Percentiles rank a stretch among this genome's conserved stretches.
phyloP scores from a whole-genome alignment of 1,140 invertebrate genomes.

The Neomicropteryx cornuta region DNA sequence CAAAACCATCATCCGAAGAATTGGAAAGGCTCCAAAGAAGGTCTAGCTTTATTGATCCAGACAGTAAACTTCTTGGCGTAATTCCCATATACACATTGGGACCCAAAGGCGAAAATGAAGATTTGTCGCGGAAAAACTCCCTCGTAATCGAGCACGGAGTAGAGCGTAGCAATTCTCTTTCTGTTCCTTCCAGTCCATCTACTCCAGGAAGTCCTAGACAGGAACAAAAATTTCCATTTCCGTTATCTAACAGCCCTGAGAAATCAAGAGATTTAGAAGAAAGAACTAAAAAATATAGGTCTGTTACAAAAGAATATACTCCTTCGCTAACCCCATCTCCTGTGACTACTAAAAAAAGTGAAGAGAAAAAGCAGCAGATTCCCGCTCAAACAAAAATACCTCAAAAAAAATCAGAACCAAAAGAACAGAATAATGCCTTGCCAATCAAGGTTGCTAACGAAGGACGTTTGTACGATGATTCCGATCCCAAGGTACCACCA shows the following conservation, averaged over 20 bases:
- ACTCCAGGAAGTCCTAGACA: constrained; percentile 25
- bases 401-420: no score
- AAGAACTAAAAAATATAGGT: constrained; percentile 8
- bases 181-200: constrained; percentile 17
- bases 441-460: no score
- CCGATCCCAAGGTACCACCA: constrained; percentile 29
- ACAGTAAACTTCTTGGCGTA: constrained; percentile 33
- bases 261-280: constrained; percentile 27
- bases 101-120: constrained; percentile 30
- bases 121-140: constrained; percentile 18
- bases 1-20: constrained; percentile 30
- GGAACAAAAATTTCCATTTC: constrained; percentile 19
- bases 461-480: no score
- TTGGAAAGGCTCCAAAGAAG: constrained; percentile 25
- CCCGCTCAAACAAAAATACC: no score
- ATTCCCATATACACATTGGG: constrained; percentile 25
- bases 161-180: constrained; percentile 20
- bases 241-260: constrained; percentile 24
- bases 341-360: no score
- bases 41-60: constrained; percentile 38
- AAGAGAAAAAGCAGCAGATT: no score
- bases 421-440: no score
- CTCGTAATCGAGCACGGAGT: constrained; percentile 18
- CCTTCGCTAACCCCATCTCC: no score
- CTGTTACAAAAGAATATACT: no score